These are phyloP conservation scores for Scelioninae gen. 2 DNA, from an alignment of 2,888 invertebrate species.

Conservation along the genomic window DNA sequence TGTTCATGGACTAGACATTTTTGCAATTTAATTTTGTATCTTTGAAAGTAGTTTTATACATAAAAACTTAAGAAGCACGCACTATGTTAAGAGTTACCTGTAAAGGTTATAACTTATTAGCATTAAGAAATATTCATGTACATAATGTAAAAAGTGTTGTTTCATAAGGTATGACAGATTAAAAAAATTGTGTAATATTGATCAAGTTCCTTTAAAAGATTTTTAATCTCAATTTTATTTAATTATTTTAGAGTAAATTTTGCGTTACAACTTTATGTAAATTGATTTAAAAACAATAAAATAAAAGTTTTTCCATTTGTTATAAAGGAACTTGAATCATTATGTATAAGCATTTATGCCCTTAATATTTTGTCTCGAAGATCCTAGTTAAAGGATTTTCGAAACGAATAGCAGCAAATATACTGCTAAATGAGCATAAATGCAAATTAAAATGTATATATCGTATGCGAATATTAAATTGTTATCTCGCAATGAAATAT, in stretches of 20 bases:
- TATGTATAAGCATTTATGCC: slow-evolving; percentile 60
- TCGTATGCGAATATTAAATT: slow-evolving; percentile 67
- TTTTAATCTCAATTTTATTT: no score
- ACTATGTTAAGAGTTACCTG: slow-evolving; percentile 37
- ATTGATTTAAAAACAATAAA: neutral
- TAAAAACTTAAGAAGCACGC: slow-evolving; percentile 25
- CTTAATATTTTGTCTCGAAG: slow-evolving; percentile 67
- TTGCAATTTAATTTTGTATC: slow-evolving; percentile 49
- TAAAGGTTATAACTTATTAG: slow-evolving; percentile 52
- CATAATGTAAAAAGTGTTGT: slow-evolving; percentile 74
- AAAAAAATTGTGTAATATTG: slow-evolving; percentile 62
- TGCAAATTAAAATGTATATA: slow-evolving; percentile 62
- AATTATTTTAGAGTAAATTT: no score
- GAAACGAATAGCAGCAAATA: slow-evolving; percentile 66
- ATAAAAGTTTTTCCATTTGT: slow-evolving; percentile 11
- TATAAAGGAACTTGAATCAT: slow-evolving; percentile 45
- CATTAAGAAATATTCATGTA: slow-evolving; percentile 68
- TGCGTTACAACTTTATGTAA: no score
- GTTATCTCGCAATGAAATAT: slow-evolving; percentile 68
- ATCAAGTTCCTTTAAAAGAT: slow-evolving; percentile 64
- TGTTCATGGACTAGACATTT: slow-evolving; percentile 35
- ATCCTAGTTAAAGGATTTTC: slow-evolving; percentile 66
- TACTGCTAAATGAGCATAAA: slow-evolving; percentile 63
- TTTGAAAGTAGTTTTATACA: slow-evolving; percentile 46
- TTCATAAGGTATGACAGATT: slow-evolving; percentile 69